phyloP scores from a whole-genome alignment of 2,113 vertebrate species.

The Arenaria interpres region DNA sequence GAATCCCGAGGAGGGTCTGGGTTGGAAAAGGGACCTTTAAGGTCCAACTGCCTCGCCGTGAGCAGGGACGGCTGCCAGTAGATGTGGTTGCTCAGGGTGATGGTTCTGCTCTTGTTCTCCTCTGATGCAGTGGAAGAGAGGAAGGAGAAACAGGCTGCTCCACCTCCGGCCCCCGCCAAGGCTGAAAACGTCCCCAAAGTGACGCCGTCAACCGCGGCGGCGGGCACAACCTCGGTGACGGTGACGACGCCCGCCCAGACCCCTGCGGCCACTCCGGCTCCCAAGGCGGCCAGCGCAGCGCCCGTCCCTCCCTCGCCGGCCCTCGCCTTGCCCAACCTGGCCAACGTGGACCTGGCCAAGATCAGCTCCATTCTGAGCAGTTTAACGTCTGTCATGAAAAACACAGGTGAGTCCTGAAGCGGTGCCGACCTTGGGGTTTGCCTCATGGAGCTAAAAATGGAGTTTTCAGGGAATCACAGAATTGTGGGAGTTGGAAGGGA shows the following conservation, averaged over 20 bases:
- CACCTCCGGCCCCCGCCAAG: slow-evolving; percentile 17
- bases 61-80: not conserved
- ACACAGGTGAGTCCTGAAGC: slow-evolving; percentile 81
- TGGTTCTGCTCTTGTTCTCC: not conserved
- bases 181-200: slow-evolving; percentile 62
- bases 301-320: slow-evolving; percentile 45
- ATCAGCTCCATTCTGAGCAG: slow-evolving; percentile 98
- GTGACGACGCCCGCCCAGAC: not conserved
- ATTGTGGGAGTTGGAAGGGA: too few relatives aligned
- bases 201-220: not conserved
- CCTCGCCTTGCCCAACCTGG: slow-evolving; percentile 85
- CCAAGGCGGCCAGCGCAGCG: slow-evolving; percentile 33
- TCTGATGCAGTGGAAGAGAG: slow-evolving; percentile 79
- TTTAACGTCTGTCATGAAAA: slow-evolving; percentile 95
- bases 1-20: not conserved
- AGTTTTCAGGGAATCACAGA: too few relatives aligned
- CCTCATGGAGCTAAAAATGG: not conserved
- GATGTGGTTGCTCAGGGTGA: not conserved
- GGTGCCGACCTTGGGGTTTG: accelerated
- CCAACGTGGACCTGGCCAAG: slow-evolving; percentile 97
- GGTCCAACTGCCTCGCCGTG: not conserved
- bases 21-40: not conserved
- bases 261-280: slow-evolving; percentile 20
- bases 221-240: not conserved
- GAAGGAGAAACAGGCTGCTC: slow-evolving; percentile 78